These are phyloP conservation scores for Dipodomys merriami DNA, from an alignment of 2,113 vertebrate species.

Conservation along the genomic window DNA sequence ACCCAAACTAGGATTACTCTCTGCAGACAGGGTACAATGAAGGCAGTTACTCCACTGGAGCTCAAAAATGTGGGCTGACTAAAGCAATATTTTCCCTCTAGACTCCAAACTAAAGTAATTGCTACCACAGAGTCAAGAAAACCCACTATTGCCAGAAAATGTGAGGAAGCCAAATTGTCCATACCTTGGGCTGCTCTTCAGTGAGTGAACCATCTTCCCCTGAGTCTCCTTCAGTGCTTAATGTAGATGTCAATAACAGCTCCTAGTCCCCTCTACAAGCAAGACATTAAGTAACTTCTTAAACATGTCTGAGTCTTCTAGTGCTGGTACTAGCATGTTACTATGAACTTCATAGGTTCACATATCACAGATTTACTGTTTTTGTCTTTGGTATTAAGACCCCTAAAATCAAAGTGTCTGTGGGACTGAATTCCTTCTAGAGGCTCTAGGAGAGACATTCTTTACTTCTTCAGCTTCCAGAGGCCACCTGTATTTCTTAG, in stretches of 20 bases:
- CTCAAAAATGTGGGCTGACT: constrained; percentile 89
- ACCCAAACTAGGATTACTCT: constrained; percentile 94
- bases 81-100: constrained; percentile 92
- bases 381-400: not conserved
- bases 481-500: not conserved
- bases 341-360: not conserved
- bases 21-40: constrained; percentile 92
- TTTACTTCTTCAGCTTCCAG: not conserved
- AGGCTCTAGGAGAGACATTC: not conserved
- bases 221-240: constrained; percentile 89
- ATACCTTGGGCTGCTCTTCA: constrained; percentile 78
- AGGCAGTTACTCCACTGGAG: constrained; percentile 91
- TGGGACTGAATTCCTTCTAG: not conserved
- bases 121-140: too few relatives aligned
- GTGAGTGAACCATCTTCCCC: constrained; percentile 93
- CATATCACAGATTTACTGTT: not conserved
- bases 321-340: not conserved
- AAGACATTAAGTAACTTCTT: constrained; percentile 91
- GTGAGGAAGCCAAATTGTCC: constrained; percentile 66
- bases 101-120: constrained; percentile 91
- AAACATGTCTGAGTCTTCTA: constrained; percentile 86
- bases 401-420: not conserved
- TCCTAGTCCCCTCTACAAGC: constrained; percentile 95
- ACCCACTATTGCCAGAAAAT: too few relatives aligned
- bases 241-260: constrained; percentile 93